These are phyloP conservation scores for Prunella strophiata DNA, from an alignment of 2,797 vertebrate genomes.

Conservation along the genomic window DNA sequence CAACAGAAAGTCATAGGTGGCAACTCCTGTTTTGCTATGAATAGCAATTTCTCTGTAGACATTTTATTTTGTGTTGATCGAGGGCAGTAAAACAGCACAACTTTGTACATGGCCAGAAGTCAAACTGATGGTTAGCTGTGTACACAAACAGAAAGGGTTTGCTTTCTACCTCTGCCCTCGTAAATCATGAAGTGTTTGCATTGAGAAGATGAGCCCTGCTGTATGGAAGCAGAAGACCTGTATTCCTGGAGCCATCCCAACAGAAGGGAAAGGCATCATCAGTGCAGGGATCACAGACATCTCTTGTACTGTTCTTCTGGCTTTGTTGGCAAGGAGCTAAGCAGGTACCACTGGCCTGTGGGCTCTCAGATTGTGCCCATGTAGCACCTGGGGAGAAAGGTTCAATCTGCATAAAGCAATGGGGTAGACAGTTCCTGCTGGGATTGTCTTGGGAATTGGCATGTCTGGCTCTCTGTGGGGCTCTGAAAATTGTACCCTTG, in stretches of 20 bases:
- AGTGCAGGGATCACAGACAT: background rate
- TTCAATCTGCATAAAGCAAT: background rate
- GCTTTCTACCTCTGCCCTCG: background rate
- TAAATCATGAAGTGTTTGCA: background rate
- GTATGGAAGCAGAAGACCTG: background rate
- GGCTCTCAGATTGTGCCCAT: background rate
- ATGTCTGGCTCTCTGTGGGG: background rate
- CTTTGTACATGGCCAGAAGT: background rate
- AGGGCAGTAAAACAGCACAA: constrained; percentile 49
- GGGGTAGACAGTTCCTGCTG: background rate
- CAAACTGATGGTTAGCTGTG: background rate
- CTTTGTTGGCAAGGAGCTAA: background rate
- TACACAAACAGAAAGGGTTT: background rate
- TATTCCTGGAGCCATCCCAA: background rate
- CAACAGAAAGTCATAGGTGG: constrained; percentile 60
- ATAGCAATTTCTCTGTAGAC: constrained; percentile 50
- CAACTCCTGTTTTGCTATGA: constrained; percentile 65
- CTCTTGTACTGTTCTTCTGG: background rate
- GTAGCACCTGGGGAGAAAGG: background rate
- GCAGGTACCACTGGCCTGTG: background rate
- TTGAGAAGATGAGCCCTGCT: background rate
- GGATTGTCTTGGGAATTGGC: background rate
- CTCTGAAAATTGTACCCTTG: background rate
- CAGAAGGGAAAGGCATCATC: background rate
- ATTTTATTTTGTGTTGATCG: constrained; percentile 50